Base-by-base conservation (phyloP, 2,888 invertebrate genomes). In the Corbicula japonica region DNA sequence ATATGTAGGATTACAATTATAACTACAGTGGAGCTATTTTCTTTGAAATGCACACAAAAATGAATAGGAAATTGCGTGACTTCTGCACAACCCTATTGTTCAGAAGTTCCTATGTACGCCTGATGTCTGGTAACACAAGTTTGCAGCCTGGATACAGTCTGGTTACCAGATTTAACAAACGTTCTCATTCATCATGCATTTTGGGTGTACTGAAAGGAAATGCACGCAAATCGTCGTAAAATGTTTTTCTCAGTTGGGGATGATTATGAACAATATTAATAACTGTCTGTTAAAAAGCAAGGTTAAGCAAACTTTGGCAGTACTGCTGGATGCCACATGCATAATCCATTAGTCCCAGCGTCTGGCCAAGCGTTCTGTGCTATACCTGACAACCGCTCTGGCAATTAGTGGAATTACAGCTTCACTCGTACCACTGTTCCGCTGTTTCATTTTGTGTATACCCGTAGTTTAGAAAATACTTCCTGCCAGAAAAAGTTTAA, bases 271-370 rank as follows among this genome's bases (percentile, higher is more conserved):
- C 62, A 56, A 65, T 73, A 73, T 73, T 65, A 63, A 73, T 73
- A 62, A 65, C 56, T 73, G 61, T 63, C 65, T 73, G 41, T 58
- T 73, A 73, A 56, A 73, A 73, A 48, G 44, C 44, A 46, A 56
- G 76, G 76, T 70, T 65, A 70, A 48, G 76, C 63, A 76, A 69
- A 70, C 63, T 61, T 69, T 76, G 76, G 70, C 76, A 76, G 52
- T 69, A 35, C 28, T 46, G 46, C 56, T 44, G 35, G 54, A 35
- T 62, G 50, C 76, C 66, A 46, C 62, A 56, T 80, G 80, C 68
- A 62, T 32, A 68, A 75, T 35, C 71, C 56, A 80, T 80, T 72
- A 80, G 80, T 80, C 71, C 56, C 75, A 63, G 58, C 65, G 80
- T 62, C 75, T 75, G 71, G 54, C 71, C 80, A 75, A 56, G 75